phyloP scores from a whole-genome alignment of 2,888 invertebrate species.

The Stictocephala bisonia region DNA sequence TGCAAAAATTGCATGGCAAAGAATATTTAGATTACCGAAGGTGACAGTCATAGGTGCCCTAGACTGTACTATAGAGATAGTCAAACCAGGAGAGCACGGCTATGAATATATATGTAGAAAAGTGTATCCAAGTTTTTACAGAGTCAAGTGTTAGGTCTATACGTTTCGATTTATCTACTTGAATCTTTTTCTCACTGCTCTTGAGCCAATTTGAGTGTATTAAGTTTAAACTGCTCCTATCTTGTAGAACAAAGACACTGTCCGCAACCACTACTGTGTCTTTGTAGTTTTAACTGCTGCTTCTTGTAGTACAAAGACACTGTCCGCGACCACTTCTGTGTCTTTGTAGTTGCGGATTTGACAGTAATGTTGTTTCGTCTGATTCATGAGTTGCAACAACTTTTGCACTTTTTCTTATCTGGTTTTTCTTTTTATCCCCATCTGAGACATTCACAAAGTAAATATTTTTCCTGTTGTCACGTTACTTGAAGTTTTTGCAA shows the following conservation, averaged over 20 bases:
- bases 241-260: no score
- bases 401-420: background rate
- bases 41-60: background rate
- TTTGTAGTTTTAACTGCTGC: no score
- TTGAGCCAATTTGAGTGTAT: background rate
- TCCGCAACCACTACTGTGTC: no score
- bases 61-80: conserved; percentile 15
- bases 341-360: background rate
- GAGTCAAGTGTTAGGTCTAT: background rate
- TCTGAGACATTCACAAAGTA: background rate
- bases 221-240: background rate
- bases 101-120: background rate
- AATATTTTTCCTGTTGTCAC: background rate
- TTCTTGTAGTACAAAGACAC: no score
- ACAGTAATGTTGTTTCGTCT: conserved; percentile 3
- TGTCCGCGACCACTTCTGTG: no score
- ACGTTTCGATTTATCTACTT: background rate
- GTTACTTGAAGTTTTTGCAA: background rate
- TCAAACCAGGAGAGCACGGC: background rate
- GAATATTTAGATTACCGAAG: background rate
- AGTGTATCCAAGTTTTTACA: background rate
- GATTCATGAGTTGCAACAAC: background rate
- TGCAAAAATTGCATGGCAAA: conserved; percentile 1
- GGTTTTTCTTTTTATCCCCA: background rate
- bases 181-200: background rate